Evolutionary conservation across 2,113 vertebrate genomes (phyloP).

Genomic region (Hydrochoerus hydrochaeris): DNA sequence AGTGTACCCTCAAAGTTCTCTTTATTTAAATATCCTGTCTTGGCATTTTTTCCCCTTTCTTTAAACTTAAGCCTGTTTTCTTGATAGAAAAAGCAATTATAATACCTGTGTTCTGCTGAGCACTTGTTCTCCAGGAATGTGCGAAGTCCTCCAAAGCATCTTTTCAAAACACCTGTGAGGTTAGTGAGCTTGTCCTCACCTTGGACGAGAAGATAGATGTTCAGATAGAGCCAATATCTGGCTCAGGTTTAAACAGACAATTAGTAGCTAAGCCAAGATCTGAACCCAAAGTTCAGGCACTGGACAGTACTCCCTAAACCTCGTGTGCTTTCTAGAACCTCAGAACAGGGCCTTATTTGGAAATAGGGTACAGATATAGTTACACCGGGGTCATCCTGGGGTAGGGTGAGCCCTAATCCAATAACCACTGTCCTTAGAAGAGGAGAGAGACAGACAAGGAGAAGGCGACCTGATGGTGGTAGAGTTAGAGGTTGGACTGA

Average conservation of each 20-base stretch:
- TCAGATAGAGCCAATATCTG: background rate
- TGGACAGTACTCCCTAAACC: background rate
- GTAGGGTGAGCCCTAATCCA: background rate
- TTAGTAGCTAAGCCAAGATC: background rate
- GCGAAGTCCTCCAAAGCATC: background rate
- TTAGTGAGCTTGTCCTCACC: background rate
- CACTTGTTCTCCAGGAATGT: background rate
- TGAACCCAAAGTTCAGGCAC: background rate
- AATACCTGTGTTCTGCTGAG: background rate
- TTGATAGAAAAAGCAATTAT: background rate
- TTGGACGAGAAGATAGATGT: background rate
- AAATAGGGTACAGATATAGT: background rate
- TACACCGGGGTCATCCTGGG: background rate
- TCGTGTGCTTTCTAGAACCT: background rate
- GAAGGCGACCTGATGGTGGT: rapidly evolving
- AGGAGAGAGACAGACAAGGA: background rate
- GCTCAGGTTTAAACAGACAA: background rate
- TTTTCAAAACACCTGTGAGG: background rate
- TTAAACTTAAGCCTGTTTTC: background rate
- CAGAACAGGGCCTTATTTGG: background rate
- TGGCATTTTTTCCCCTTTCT: background rate
- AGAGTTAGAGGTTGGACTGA: background rate
- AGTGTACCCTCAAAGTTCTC: background rate
- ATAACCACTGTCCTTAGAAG: background rate
- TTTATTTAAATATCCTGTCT: background rate